Evolutionary conservation across 2,888 invertebrate genomes (phyloP), one percentile per base, ranked within the genome.

Genomic region (Tiphia femorata): DNA sequence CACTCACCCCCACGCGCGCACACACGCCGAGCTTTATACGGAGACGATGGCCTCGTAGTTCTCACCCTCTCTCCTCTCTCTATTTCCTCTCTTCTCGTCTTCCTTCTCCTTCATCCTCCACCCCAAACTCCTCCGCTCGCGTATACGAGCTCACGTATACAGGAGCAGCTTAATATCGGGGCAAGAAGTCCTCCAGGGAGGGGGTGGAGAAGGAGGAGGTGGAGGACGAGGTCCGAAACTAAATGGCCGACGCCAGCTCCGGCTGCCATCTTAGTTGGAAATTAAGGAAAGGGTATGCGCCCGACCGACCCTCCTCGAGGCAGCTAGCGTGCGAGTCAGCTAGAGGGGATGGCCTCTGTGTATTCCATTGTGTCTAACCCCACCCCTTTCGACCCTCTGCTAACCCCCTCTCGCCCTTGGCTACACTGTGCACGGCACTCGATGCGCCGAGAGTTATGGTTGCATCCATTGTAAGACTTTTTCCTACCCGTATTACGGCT

Each of bases 261-360:
- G 72, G 77, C 79, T 78, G 79, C 82, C 81, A 81, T 81, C 81
- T 82, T 81, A 81, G 78, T 81, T 78, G 75, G 67, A 78, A 79
- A 80, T 80, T 81, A 81, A 82, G 81, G 77, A 80, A 74, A 75
- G 81, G 81, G 76, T 75, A 76, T 70, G 17, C 30, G 38, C 46
- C 61, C 56, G 48, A 60, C 41, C 46, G 38, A 48, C 29, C 33
- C 53, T 59, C 19, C 30, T 52, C 17, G 10, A 33, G n/a, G 14
- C 12, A 33, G 14, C 33, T 33, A 33, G 12, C 33, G 12, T 12
- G 12, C 33, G 33, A 14, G 14, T 33, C 33, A 2, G 33, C 33
- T 29, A 27, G 48, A 44, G 41, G 55, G 68, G 52, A 8, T 29
- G 41, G 58, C 30, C 21, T 48, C 48, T 59, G 41, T 51, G 33